Percentiles rank a stretch among this genome's conserved stretches.
Evolutionary conservation across 1,140 invertebrate species (phyloP).

Genomic region (Diuraphis noxia): DNA sequence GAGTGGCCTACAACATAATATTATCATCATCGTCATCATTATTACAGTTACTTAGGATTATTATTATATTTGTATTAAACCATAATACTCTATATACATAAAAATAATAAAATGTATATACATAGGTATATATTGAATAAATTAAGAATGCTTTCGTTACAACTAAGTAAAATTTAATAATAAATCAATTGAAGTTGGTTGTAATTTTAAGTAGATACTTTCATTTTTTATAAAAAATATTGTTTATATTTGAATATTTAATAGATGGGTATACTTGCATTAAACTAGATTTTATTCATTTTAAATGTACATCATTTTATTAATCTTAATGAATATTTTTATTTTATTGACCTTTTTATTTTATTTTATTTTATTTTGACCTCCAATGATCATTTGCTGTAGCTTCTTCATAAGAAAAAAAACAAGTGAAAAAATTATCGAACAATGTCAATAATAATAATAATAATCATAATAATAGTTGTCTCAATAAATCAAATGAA

Average conservation of each 20-base stretch:
- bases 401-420: not conserved
- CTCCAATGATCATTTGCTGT: too few relatives aligned
- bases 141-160: too few relatives aligned
- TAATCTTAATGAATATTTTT: not conserved
- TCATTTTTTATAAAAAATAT: not conserved
- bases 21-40: not conserved
- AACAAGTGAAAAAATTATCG: not conserved
- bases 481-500: conserved; percentile 1
- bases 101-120: not conserved
- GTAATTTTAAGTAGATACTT: not conserved
- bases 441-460: conserved; percentile 7
- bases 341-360: too few relatives aligned
- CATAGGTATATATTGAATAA: too few relatives aligned
- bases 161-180: too few relatives aligned
- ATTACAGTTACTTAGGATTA: not conserved
- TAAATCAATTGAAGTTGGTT: not conserved
- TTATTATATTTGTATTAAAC: too few relatives aligned
- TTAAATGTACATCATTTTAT: too few relatives aligned
- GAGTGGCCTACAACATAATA: not conserved
- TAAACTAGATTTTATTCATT: not conserved
- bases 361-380: too few relatives aligned
- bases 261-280: not conserved
- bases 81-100: too few relatives aligned
- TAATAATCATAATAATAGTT: not conserved
- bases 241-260: not conserved